Base-by-base conservation (phyloP, 2,797 vertebrate genomes). In the Petrocephalus sullivani region DNA sequence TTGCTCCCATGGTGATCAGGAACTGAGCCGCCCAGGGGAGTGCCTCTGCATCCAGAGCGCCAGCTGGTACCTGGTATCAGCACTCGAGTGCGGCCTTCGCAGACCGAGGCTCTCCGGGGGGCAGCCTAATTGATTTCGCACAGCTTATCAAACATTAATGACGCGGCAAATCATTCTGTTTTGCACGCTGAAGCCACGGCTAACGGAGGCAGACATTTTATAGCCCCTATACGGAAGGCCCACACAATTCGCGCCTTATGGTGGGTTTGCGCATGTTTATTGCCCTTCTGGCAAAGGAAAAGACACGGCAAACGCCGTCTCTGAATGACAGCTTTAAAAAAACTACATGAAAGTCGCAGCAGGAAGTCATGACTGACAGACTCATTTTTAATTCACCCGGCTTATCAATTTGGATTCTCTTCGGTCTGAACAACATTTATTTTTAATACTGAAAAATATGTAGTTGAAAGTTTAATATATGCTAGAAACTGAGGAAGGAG, bases 1-100 rank as follows among this genome's bases (percentile, higher is more conserved):
- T 89, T 61, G 86, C 88, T 87, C 56, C 60, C 33, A 19, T 49
- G 90, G 89, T 90, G 89, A 92, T 91, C 91, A 88, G 89, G 88
- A 88, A n/a, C n/a, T 8, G 2, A 12, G 23, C 2, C 9, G 1
- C 78, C 57, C 28, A 49, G 21, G n/a, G n/a, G 3, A 37, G 46
- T 5, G 0, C 21, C 7, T 19, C 78, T 51, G 4, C 28, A 19
- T 51, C 46, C 86, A 3, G 54, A n/a, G 53, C 21, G 57, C 54
- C 9, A 46, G 67, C 81, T 9, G 87, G 16, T 78, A 78, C 37
- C 71, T 46, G 14, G 71, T 7, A 78, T 78, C 71, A 7, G 71
- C 33, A 46, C 37, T 78, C 16, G 16, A 46, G 37, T 5, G 16
- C 2, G 16, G 37, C 71, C 71, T 8, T 46, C 37, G 4, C 28